phyloP scores from a whole-genome alignment of 1,140 invertebrate genomes.

The Adelges cooleyi region DNA sequence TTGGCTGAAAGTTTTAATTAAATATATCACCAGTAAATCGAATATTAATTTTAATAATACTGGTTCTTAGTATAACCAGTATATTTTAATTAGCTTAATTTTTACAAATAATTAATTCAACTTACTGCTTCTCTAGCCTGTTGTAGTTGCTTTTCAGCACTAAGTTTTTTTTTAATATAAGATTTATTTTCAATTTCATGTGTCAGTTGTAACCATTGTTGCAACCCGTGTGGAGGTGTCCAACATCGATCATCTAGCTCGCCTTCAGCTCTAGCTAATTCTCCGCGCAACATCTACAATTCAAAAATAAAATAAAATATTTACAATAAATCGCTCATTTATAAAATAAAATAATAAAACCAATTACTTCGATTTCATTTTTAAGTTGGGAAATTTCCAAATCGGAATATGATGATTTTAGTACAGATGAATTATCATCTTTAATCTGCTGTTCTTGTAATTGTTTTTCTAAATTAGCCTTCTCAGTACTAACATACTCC shows the following conservation, averaged over 20 bases:
- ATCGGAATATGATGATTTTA: constrained; percentile 63
- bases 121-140: constrained; percentile 75
- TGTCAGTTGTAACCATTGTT: constrained; percentile 86
- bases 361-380: constrained; percentile 62
- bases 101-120: too few relatives aligned
- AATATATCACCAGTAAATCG: too few relatives aligned
- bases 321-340: not conserved
- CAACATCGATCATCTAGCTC: constrained; percentile 78
- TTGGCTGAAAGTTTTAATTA: too few relatives aligned
- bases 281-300: constrained; percentile 59
- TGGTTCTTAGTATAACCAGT: too few relatives aligned
- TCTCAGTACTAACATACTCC: constrained; percentile 65
- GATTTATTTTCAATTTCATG: constrained; percentile 85
- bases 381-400: constrained; percentile 69
- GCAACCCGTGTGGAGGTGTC: constrained; percentile 73
- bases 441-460: constrained; percentile 51
- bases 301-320: constrained; percentile 14
- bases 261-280: constrained; percentile 72
- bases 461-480: constrained; percentile 65
- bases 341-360: too few relatives aligned
- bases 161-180: constrained; percentile 72
- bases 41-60: too few relatives aligned
- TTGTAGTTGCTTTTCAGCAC: constrained; percentile 74
- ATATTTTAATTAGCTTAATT: too few relatives aligned
- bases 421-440: constrained; percentile 42